Evolutionary conservation across 1,140 invertebrate genomes (phyloP).

Genomic region (Trachelipus rathkii): DNA sequence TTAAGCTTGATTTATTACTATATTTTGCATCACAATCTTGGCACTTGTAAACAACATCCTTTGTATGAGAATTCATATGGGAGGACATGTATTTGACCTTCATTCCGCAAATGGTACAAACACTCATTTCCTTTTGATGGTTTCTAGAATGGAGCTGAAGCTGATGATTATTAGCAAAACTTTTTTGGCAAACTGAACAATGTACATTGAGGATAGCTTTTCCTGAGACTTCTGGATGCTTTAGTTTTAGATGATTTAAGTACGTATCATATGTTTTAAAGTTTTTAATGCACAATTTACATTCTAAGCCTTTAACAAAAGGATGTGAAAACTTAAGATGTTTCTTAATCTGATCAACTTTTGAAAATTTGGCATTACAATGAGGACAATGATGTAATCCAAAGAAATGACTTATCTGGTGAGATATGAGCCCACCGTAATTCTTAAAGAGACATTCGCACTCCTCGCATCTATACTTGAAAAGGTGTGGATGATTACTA

Average conservation of each 20-base stretch:
- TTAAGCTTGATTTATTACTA: slow-evolving; percentile 35
- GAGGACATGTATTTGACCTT: slow-evolving; percentile 31
- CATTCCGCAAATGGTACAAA: slow-evolving; percentile 33
- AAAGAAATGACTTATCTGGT: slow-evolving; percentile 31
- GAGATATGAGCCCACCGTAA: slow-evolving; percentile 20
- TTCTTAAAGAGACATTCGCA: slow-evolving; percentile 33
- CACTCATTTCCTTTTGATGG: slow-evolving; percentile 24
- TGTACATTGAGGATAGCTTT: slow-evolving; percentile 30
- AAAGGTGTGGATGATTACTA: slow-evolving; percentile 23
- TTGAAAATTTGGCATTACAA: slow-evolving; percentile 33
- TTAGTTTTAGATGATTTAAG: slow-evolving; percentile 33
- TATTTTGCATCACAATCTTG: slow-evolving; percentile 32
- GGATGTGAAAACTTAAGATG: slow-evolving; percentile 31
- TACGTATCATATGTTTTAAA: slow-evolving; percentile 37
- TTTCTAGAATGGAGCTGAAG: slow-evolving; percentile 36
- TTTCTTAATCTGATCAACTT: slow-evolving; percentile 37
- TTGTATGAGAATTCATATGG: slow-evolving; percentile 39
- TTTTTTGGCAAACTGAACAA: slow-evolving; percentile 31
- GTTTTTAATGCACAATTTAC: slow-evolving; percentile 28
- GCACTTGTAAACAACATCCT: slow-evolving; percentile 32
- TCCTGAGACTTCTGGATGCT: slow-evolving; percentile 34
- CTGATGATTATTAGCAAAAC: slow-evolving; percentile 36
- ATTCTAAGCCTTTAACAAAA: slow-evolving; percentile 29
- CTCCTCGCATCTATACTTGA: slow-evolving; percentile 32
- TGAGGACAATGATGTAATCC: slow-evolving; percentile 36